A percentile compares a stretch with the other conserved stretches of the same genome.
These are phyloP conservation scores for Eupithecia dodoneata DNA, from an alignment of 2,888 invertebrate genomes.

Conservation along the genomic window DNA sequence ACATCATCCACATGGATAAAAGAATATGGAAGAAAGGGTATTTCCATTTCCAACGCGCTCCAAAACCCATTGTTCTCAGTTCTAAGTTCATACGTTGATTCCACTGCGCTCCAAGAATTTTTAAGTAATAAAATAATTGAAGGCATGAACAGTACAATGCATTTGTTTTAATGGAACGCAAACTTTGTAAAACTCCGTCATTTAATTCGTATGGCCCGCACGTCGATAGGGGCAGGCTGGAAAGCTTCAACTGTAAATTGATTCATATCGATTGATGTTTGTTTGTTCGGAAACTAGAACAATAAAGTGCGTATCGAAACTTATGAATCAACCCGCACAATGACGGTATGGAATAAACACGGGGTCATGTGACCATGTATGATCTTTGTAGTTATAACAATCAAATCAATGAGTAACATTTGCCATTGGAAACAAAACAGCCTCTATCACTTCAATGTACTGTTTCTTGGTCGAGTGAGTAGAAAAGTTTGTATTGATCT, in stretches of 20 bases:
- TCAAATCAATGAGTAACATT: background rate
- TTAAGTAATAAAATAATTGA: background rate
- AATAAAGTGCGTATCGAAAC: background rate
- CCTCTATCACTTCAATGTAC: background rate
- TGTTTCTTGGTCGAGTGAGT: background rate
- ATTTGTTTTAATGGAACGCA: background rate
- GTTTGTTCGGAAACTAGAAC: background rate
- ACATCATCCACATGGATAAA: background rate
- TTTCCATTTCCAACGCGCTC: too few species aligned
- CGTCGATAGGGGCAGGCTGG: background rate
- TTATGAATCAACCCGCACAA: constrained; percentile 1
- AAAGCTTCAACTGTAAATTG: background rate
- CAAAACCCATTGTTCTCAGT: too few species aligned
- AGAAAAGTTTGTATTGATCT: background rate
- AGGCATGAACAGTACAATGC: background rate
- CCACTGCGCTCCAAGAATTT: too few species aligned
- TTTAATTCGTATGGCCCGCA: background rate
- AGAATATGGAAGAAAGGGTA: background rate
- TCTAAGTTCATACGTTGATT: too few species aligned
- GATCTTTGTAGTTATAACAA: background rate
- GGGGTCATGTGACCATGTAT: background rate
- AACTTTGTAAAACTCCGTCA: background rate
- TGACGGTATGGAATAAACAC: background rate
- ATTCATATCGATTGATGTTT: constrained; percentile 1
- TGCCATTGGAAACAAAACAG: background rate